Conservation (phyloP, 2,113 vertebrate genomes). For the Pygoscelis adeliae region DNA sequence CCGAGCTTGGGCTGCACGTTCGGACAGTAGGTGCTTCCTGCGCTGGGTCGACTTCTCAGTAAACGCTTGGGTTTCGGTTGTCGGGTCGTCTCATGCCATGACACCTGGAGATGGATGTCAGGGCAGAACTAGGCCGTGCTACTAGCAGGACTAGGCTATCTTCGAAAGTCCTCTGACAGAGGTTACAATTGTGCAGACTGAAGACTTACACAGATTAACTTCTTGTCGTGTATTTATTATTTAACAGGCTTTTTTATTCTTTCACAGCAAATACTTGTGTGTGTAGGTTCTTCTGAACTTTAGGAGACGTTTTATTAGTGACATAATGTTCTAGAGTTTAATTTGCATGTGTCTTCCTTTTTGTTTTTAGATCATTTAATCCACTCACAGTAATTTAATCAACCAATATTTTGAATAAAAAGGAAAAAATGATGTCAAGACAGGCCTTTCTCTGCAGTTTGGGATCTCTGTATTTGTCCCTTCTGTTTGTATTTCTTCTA, state of each 20-base stretch:
- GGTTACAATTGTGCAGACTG: neutral
- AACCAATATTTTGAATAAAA: neutral
- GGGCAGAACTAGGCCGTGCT: neutral
- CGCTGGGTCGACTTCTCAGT: neutral
- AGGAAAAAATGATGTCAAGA: conserved; percentile 71
- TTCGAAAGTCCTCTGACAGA: neutral
- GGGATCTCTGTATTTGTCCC: conserved; percentile 70
- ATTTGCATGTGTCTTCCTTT: neutral
- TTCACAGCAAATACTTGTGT: neutral
- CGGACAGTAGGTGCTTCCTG: accelerated
- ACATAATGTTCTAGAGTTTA: neutral
- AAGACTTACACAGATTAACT: neutral
- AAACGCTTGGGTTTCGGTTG: neutral
- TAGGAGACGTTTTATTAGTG: neutral
- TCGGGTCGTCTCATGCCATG: accelerated
- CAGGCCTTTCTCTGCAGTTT: conserved; percentile 62
- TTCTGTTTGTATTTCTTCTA: conserved; percentile 72
- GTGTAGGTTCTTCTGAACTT: accelerated
- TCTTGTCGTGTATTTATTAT: neutral
- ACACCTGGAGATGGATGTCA: neutral
- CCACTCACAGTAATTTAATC: neutral
- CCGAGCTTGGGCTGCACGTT: neutral
- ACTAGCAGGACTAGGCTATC: no score
- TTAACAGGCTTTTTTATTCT: neutral
- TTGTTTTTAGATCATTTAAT: neutral